Conservation (phyloP, 1,140 invertebrate species). For the Phymorhynchus buccinoides region DNA sequence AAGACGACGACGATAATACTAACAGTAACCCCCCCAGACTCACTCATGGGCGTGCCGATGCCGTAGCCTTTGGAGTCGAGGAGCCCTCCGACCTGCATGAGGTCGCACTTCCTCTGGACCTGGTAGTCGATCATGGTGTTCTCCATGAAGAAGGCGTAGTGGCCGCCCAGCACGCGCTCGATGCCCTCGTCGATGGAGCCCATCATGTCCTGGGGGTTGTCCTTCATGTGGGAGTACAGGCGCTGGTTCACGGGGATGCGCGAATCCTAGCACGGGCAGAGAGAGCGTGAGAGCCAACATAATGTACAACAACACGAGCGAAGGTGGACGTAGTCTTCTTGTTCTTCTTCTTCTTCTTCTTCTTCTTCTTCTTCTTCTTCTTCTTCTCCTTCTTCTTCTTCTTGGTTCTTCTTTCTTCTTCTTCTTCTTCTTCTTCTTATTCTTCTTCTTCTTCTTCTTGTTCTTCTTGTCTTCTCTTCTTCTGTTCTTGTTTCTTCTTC, state of each 20-base stretch:
- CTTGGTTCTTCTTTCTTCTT: no score
- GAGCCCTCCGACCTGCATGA: constrained; percentile 97
- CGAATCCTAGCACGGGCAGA: constrained; percentile 80
- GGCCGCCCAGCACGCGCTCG: constrained; percentile 76
- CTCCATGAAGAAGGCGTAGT: constrained; percentile 99
- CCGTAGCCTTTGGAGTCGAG: constrained; percentile 91
- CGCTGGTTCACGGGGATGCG: constrained; percentile 91
- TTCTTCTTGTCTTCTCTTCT: no score
- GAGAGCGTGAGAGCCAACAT: no score
- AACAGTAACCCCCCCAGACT: constrained; percentile 18
- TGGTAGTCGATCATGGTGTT: constrained; percentile 96
- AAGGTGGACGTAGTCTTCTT: no score
- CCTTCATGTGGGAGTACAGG: constrained; percentile 95
- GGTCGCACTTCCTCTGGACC: constrained; percentile 90
- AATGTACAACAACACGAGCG: no score
- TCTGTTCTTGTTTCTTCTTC: no score
- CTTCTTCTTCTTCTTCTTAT: no score
- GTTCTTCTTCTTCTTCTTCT: no score
- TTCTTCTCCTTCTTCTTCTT: no score
- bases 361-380: no score
- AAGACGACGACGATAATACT: not conserved
- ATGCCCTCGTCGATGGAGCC: constrained; percentile 65
- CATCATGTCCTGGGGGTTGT: constrained; percentile 61
- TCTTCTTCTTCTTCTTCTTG: no score
- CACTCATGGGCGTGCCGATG: constrained; percentile 77